Base-by-base conservation (phyloP, 2,113 vertebrate species). In the Protomyctophum bolini region DNA sequence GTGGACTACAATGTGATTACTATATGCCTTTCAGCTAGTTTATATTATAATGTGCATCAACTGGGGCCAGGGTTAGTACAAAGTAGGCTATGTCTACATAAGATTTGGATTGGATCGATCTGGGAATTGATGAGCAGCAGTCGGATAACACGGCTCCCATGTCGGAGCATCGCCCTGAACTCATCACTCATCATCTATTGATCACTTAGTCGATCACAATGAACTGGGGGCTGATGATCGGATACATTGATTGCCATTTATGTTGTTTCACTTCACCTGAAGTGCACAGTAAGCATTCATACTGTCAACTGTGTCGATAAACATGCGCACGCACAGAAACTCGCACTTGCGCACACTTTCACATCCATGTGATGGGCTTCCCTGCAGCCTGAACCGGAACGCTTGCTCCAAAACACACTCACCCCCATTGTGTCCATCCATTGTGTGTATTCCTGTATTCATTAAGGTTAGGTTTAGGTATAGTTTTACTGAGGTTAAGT, bases 111-210 rank as follows among this genome's bases (percentile, higher is more conserved):
- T 6, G 21, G 59, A 85, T 66, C 79, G 80, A 84, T 84, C 59
- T n/a, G 55, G 81, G 65, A 68, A 75, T 68, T 50, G 57, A 28
- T 1, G 1, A 62, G 48, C 50, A 51, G 28, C 54, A 79, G 69
- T 73, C 51, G 63, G 15, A 65, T 50, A 59, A 21, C 72, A 29
- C 21, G 48, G 11, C 10, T 45, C 7, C 4, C n/a, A 11, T 10
- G 11, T 47, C 63, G 28, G 55, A 46, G 29, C 45, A 4, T 54
- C 73, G 67, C 64, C 72, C 61, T 0, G 6, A 12, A 59, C 21
- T 73, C 61, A 79, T 74, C 70, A 14, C 72, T 76, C 62, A 70
- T 83, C 28, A 74, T 58, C 33, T 69, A 82, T 81, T 55, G 83
- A 87, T 63, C 72, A 2, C 8, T 28, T n/a, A 63, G 9, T 80